Percentiles rank a stretch among this genome's conserved stretches.
Conservation (phyloP, 2,888 invertebrate genomes). For the Platerodrilus igneus region DNA sequence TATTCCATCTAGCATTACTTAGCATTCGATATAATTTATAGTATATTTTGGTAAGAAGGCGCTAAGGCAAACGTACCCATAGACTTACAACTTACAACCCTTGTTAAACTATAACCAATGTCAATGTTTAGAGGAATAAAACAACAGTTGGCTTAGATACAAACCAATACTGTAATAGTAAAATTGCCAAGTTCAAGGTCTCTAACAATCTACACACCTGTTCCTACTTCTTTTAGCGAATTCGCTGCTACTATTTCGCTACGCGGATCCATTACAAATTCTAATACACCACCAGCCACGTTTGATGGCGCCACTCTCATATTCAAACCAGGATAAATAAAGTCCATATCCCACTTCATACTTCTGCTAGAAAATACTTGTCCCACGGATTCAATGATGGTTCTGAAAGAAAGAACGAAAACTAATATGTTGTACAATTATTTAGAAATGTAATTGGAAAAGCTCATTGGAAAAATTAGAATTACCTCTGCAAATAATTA, state of each 20-base stretch:
- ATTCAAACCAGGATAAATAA: slow-evolving; percentile 68
- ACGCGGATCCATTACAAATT: slow-evolving; percentile 67
- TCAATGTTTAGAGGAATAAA: too few relatives aligned
- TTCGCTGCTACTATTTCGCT: slow-evolving; percentile 51
- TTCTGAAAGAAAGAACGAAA: slow-evolving; percentile 49
- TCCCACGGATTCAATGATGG: slow-evolving; percentile 64
- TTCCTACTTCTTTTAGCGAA: slow-evolving; percentile 56
- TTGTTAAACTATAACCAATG: too few relatives aligned
- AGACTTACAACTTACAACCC: too few relatives aligned
- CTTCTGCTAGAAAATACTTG: slow-evolving; percentile 66
- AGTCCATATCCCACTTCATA: slow-evolving; percentile 70
- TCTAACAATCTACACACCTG: slow-evolving; percentile 50
- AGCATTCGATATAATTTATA: too few relatives aligned
- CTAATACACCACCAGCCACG: slow-evolving; percentile 64
- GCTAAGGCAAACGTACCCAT: too few relatives aligned
- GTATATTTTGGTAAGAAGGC: too few relatives aligned
- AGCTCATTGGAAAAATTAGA: too few relatives aligned
- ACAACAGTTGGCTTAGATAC: too few relatives aligned
- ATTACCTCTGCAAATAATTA: too few relatives aligned
- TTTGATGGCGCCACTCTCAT: slow-evolving; percentile 71
- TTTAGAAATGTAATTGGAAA: too few relatives aligned
- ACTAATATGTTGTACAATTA: slow-evolving; percentile 20
- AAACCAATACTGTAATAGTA: too few relatives aligned
- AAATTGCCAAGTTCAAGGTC: slow-evolving; percentile 25
- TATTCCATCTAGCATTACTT: too few relatives aligned